Evolutionary conservation across 2,113 vertebrate species (phyloP).

Genomic region (Pangasianodon hypophthalmus): DNA sequence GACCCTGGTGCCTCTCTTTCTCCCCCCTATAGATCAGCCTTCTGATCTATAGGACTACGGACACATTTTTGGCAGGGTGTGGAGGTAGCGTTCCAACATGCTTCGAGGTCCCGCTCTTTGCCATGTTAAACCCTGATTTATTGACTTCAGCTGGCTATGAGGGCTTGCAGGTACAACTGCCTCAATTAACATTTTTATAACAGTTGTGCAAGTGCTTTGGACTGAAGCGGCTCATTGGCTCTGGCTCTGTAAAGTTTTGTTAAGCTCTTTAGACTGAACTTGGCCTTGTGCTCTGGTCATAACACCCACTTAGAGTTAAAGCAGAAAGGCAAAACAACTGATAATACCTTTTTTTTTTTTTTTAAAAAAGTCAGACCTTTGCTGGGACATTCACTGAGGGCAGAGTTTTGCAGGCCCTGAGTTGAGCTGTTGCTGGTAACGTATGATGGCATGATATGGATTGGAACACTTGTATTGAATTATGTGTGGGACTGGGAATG

Average conservation of each 20-base stretch:
- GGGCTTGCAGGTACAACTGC: slow-evolving; percentile 68
- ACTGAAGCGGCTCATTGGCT: slow-evolving; percentile 45
- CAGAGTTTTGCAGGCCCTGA: slow-evolving; percentile 33
- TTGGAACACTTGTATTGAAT: slow-evolving; percentile 58
- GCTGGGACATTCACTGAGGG: slow-evolving; percentile 13
- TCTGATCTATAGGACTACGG: slow-evolving; percentile 76
- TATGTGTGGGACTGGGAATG: slow-evolving; percentile 43
- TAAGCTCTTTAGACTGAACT: slow-evolving; percentile 8
- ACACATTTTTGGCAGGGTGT: slow-evolving; percentile 85
- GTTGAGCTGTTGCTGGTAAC: slow-evolving; percentile 37
- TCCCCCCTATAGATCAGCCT: slow-evolving; percentile 60
- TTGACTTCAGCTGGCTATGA: slow-evolving; percentile 71
- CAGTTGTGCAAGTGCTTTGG: slow-evolving; percentile 60
- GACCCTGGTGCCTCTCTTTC: slow-evolving; percentile 57
- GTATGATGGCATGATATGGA: slow-evolving; percentile 53
- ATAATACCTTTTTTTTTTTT: slow-evolving; percentile 44
- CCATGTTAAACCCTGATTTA: slow-evolving; percentile 77
- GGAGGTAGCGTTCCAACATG: slow-evolving; percentile 76
- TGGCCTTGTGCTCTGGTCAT: slow-evolving; percentile 50
- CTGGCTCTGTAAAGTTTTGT: slow-evolving; percentile 12
- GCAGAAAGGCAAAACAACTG: slow-evolving; percentile 45
- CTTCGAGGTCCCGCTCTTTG: slow-evolving; percentile 74
- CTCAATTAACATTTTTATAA: slow-evolving; percentile 57
- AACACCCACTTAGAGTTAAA: slow-evolving; percentile 33
- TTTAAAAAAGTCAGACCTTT: neutral